Evolutionary conservation across 2,113 vertebrate genomes (phyloP).

Genomic region (Pterophyllum scalare): DNA sequence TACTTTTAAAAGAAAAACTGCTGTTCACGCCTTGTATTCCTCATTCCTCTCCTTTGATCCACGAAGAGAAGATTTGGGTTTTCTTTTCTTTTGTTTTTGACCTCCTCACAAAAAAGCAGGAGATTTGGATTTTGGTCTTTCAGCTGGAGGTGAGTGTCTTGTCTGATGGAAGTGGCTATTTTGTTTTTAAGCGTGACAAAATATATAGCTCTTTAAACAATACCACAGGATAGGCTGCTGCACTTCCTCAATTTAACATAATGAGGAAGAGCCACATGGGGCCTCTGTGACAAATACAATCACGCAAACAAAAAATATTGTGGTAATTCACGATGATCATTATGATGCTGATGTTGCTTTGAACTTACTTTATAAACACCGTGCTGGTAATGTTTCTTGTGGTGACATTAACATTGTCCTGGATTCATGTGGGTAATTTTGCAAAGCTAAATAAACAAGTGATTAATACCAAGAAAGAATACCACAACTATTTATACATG

Average conservation of each 20-base stretch:
- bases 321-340: background rate
- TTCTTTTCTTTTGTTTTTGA: background rate
- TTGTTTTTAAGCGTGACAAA: no score
- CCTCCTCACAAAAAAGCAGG: background rate
- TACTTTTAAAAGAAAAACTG: no score
- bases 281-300: background rate
- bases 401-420: background rate
- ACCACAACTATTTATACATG: background rate
- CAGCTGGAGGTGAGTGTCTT: no score
- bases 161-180: no score
- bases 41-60: no score
- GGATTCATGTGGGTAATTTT: background rate
- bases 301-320: background rate
- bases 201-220: no score
- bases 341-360: background rate
- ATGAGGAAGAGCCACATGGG: conserved; percentile 20
- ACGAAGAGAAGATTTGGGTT: background rate
- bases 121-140: background rate
- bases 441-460: background rate
- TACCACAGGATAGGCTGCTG: no score
- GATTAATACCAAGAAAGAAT: background rate
- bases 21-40: no score
- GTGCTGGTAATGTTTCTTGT: background rate
- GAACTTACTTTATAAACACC: background rate
- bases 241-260: conserved; percentile 51